Conservation (phyloP, 2,113 vertebrate genomes). For the Elachura formosa region DNA sequence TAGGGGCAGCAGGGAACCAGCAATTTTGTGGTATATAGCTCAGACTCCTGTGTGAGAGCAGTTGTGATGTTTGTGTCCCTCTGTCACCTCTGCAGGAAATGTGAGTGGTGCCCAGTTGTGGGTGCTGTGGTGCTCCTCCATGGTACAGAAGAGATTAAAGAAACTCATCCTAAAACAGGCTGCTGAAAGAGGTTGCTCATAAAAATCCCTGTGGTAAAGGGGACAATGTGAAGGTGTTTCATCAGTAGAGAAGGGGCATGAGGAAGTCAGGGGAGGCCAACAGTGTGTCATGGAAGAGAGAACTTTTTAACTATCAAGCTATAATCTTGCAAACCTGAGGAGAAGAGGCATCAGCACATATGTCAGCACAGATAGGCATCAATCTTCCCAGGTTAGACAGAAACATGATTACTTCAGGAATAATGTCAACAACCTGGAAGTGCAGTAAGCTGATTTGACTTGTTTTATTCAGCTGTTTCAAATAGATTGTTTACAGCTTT, state of each 20-base stretch:
- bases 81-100: not conserved
- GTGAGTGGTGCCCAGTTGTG: rapidly evolving
- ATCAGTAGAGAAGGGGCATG: not conserved
- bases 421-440: conserved; percentile 1
- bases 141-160: not conserved
- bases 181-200: not conserved
- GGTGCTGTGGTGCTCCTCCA: rapidly evolving
- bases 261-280: not conserved
- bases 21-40: rapidly evolving
- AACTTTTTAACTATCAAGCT: conserved; percentile 38
- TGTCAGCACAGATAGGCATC: conserved; percentile 38
- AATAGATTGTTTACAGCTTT: not conserved
- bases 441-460: conserved; percentile 14
- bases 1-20: not conserved
- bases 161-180: not conserved
- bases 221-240: not conserved
- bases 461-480: not conserved
- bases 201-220: not conserved
- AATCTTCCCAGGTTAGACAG: conserved; percentile 3
- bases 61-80: not conserved
- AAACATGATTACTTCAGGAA: conserved; percentile 50
- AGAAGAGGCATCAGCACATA: conserved; percentile 21
- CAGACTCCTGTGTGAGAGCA: not conserved
- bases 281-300: not conserved
- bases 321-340: conserved; percentile 28